phyloP scores from a whole-genome alignment of 2,888 invertebrate species.

The Drosophila seclusa region DNA sequence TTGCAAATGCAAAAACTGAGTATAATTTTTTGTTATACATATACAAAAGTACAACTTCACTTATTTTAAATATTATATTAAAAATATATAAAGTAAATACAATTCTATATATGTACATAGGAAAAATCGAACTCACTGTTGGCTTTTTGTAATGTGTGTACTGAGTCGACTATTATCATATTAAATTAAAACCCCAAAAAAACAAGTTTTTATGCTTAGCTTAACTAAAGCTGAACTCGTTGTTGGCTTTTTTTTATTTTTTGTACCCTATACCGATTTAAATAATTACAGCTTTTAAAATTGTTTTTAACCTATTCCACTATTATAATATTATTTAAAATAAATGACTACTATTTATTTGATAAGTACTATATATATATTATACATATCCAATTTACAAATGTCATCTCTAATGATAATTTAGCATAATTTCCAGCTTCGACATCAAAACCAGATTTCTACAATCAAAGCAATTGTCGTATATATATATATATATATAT shows the following conservation, averaged over 20 bases:
- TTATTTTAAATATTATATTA: neutral
- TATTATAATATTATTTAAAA: neutral
- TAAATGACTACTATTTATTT: neutral
- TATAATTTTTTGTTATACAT: neutral
- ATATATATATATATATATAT: neutral
- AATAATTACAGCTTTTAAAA: no score
- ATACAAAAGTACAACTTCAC: neutral
- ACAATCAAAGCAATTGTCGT: conserved; percentile 1
- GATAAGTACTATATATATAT: neutral
- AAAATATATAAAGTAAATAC: neutral
- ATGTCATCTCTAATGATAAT: conserved; percentile 1
- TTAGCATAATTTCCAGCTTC: neutral
- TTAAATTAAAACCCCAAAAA: neutral
- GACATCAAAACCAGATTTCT: neutral
- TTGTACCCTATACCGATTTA: no score
- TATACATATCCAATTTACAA: neutral
- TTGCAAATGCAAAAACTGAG: neutral
- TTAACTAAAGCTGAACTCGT: neutral
- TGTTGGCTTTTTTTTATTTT: neutral
- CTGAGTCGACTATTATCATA: neutral
- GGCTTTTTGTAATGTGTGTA: no score
- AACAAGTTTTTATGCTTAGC: neutral
- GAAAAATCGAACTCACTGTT: neutral
- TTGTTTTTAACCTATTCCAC: no score
- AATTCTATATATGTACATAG: neutral